A percentile compares a stretch with the other conserved stretches of the same genome.
Conservation (phyloP, 2,797 vertebrate genomes). For the Menidia menidia region DNA sequence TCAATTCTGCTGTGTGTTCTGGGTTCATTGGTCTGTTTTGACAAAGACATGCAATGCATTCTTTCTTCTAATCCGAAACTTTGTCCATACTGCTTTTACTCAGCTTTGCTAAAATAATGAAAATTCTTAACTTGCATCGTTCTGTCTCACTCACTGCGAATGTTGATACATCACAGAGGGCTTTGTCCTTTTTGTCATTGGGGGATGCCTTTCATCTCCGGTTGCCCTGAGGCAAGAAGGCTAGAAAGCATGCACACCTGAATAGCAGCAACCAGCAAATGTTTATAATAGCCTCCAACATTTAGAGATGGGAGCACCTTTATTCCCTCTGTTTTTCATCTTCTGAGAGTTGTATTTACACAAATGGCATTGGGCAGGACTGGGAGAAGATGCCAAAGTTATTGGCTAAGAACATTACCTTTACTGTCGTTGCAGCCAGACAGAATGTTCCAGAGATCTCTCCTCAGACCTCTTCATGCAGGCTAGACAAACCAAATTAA, state of each 20-base stretch:
- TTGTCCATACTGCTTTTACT: conserved; percentile 49
- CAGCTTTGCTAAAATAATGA: conserved; percentile 79
- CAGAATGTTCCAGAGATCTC: too few relatives aligned
- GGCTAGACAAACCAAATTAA: too few relatives aligned
- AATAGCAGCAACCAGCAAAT: conserved; percentile 37
- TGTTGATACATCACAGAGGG: conserved; percentile 67
- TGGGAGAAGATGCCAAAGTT: conserved; percentile 10
- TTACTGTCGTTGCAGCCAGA: conserved; percentile 4
- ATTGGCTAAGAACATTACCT: neutral
- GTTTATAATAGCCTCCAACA: conserved; percentile 35
- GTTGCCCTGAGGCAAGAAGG: conserved; percentile 50
- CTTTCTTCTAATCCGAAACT: conserved; percentile 62
- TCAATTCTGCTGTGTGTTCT: conserved; percentile 33
- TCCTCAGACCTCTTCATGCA: too few relatives aligned
- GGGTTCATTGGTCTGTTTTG: conserved; percentile 48
- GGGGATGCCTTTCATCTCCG: conserved; percentile 64
- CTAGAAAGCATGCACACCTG: conserved; percentile 47
- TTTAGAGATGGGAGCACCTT: conserved; percentile 20
- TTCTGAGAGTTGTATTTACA: conserved; percentile 3
- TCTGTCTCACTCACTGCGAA: conserved; percentile 66
- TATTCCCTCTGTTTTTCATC: neutral
- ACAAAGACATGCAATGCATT: conserved; percentile 55
- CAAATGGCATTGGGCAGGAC: conserved; percentile 28
- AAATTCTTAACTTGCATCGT: conserved; percentile 76
- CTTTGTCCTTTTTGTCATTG: conserved; percentile 59